These are phyloP conservation scores for Latrodectus geometricus DNA, from an alignment of 1,140 invertebrate genomes.

Conservation along the genomic window DNA sequence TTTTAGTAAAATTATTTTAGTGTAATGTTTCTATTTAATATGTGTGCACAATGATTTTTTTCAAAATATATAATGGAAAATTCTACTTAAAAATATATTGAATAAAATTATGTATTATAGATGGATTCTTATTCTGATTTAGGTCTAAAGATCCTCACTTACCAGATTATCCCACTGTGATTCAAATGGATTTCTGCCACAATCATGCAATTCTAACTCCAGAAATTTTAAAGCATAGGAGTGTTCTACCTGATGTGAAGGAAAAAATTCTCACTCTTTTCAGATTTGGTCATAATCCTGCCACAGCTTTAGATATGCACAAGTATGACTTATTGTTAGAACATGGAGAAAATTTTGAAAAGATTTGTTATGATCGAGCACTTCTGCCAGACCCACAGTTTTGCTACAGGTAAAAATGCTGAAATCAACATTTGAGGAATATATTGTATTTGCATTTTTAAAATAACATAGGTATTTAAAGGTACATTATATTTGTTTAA, in stretches of 20 bases:
- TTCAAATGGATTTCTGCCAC: slow-evolving; percentile 54
- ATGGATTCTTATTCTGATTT: not conserved
- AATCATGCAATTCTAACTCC: slow-evolving; percentile 50
- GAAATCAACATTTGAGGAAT: not conserved
- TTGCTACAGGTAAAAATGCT: slow-evolving; percentile 38
- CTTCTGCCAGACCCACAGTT: slow-evolving; percentile 49
- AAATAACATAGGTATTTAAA: not conserved
- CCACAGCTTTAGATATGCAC: slow-evolving; percentile 57
- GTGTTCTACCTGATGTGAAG: slow-evolving; percentile 53
- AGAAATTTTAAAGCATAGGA: slow-evolving; percentile 49
- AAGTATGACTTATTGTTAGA: slow-evolving; percentile 48
- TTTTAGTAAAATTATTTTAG: no score
- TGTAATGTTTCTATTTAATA: no score
- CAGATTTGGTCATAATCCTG: slow-evolving; percentile 42
- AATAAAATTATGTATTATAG: no score
- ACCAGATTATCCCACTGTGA: slow-evolving; percentile 40
- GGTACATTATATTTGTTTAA: no score
- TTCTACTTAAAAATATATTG: no score
- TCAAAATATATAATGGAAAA: no score
- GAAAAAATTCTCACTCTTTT: slow-evolving; percentile 48
- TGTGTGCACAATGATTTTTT: no score
- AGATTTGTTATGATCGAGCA: slow-evolving; percentile 46
- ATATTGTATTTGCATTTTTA: not conserved
- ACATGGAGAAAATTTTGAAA: slow-evolving; percentile 56
- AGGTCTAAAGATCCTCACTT: slow-evolving; percentile 57